Evolutionary conservation across 1,140 invertebrate species (phyloP), one percentile per base, ranked within the genome.

Genomic region (Cotesia chilonis): DNA sequence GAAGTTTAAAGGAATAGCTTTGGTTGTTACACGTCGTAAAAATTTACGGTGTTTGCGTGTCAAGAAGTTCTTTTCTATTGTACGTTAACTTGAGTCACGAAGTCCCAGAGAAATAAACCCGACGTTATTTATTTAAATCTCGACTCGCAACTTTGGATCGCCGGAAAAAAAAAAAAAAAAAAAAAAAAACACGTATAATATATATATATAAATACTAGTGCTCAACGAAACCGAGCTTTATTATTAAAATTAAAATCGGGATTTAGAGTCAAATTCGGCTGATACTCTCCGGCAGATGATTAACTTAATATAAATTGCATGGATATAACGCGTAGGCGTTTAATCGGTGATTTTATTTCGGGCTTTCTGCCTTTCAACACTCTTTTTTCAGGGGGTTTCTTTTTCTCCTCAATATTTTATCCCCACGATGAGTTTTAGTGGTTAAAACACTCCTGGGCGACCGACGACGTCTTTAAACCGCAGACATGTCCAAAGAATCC

Each of bases 31-130:
- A 73, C 67, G 72, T 73, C 72, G 66, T 73, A 73, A 73, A 73
- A 59, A 73, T 73, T 69, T 69, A 73, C 66, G 60, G 59, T 73
- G 72, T 65, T 73, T 35, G 66, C 72, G 66, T 73, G 72, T 59
- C 41, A 47, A 47, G 41, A 47, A 47, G 41, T 47, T 47, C 41
- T 47, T 47, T 47, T 38, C 65, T 47, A 47, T 47, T 47, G 41
- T 47, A 47, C 41, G 6, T 47, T 47, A 47, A 47, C 41, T 47
- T 47, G 10, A 47, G 41, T 47, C 41, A 47, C 41, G 41, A 47
- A 47, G 41, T 47, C 41, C 41, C 41, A 47, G 41, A 47, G 41
- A 47, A 47, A 47, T 47, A 47, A 47, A 47, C 41, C 10, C 41
- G 6, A 10, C 6, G 41, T 47, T 47, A 47, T 47, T 47, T 47